Conservation (phyloP, 2,888 invertebrate genomes). For the Eupithecia insigniata region DNA sequence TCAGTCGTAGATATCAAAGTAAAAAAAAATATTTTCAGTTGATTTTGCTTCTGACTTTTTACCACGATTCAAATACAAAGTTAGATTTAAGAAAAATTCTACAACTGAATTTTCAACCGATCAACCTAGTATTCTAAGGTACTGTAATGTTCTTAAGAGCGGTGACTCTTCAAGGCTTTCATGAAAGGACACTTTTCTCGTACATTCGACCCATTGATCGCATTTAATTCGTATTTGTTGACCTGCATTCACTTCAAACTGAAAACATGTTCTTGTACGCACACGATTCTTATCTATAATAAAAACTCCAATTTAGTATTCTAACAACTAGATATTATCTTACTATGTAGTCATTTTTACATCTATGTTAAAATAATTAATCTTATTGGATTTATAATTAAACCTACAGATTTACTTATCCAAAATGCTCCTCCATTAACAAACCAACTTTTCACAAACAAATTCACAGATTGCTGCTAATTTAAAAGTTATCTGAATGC, state of each 20-base stretch:
- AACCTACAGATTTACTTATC: too few species aligned
- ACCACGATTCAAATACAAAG: not conserved
- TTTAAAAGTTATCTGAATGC: not conserved
- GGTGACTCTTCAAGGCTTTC: slow-evolving; percentile 7
- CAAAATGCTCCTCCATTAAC: too few species aligned
- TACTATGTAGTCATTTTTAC: too few species aligned
- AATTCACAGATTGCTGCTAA: not conserved
- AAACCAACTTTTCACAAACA: not conserved
- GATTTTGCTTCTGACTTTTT: not conserved
- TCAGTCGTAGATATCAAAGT: not conserved
- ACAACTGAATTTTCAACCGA: not conserved
- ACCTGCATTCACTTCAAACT: slow-evolving; percentile 17
- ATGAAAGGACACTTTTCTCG: slow-evolving; percentile 24
- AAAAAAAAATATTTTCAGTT: too few species aligned
- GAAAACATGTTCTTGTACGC: slow-evolving; percentile 6
- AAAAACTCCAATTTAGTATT: not conserved
- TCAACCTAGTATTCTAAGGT: slow-evolving; percentile 7
- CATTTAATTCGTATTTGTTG: slow-evolving; percentile 20
- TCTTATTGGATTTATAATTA: too few species aligned
- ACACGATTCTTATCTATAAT: not conserved
- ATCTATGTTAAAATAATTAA: too few species aligned
- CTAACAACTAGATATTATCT: too few species aligned
- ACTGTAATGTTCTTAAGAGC: not conserved
- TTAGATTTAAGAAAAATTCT: not conserved
- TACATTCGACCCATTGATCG: slow-evolving; percentile 20